Evolutionary conservation across 2,888 invertebrate genomes (phyloP).

Genomic region (Hedya salicella): DNA sequence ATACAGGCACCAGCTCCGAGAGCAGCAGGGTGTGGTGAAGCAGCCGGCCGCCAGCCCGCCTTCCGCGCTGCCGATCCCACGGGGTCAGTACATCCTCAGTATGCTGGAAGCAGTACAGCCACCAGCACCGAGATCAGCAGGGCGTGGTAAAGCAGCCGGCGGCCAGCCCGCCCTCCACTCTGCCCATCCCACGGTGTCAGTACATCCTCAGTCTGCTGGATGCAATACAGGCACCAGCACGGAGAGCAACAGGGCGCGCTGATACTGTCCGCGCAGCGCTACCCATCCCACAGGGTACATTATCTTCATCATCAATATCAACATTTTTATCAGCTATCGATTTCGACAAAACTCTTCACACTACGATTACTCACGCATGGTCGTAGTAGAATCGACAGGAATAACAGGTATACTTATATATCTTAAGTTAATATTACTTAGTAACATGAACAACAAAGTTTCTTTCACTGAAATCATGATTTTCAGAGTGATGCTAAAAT

Average conservation of each 20-base stretch:
- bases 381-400: too few species aligned
- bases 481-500: too few species aligned
- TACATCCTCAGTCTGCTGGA: not conserved
- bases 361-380: too few species aligned
- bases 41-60: conserved; percentile 86
- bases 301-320: too few species aligned
- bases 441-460: too few species aligned
- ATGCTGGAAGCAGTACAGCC: too few species aligned
- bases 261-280: conserved; percentile 77
- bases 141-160: conserved; percentile 89
- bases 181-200: conserved; percentile 70
- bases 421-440: too few species aligned
- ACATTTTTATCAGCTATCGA: too few species aligned
- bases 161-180: conserved; percentile 79
- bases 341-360: too few species aligned
- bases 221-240: conserved; percentile 84
- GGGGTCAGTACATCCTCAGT: conserved; percentile 57
- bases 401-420: too few species aligned
- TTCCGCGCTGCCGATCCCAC: conserved; percentile 64
- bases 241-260: conserved; percentile 89
- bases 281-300: conserved; percentile 72
- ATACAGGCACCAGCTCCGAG: conserved; percentile 62
- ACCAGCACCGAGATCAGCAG: conserved; percentile 84
- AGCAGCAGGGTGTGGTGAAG: conserved; percentile 89
- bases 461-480: too few species aligned